Percentiles rank a stretch among this genome's conserved stretches.
These are phyloP conservation scores for Thripadectes ignobilis DNA, from an alignment of 2,797 vertebrate genomes.

Conservation along the genomic window DNA sequence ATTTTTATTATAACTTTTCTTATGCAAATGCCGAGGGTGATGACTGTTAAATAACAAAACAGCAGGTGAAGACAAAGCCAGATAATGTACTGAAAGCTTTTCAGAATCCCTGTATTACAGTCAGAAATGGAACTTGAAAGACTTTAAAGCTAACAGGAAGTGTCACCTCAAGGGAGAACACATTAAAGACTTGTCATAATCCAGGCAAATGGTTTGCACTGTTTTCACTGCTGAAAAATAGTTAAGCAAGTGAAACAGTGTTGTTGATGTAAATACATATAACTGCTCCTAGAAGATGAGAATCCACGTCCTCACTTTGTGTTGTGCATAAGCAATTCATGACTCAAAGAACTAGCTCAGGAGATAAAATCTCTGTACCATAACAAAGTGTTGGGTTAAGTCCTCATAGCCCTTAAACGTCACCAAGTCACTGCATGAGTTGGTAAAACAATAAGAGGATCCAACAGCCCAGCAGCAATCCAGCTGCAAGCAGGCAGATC, in stretches of 20 bases:
- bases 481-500: not conserved
- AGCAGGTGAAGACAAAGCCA: not conserved
- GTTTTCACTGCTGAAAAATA: not conserved
- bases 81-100: not conserved
- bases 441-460: not conserved
- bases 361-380: not conserved
- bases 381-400: not conserved
- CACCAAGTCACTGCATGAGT: not conserved
- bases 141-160: not conserved
- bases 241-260: not conserved
- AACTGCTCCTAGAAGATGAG: not conserved
- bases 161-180: not conserved
- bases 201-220: not conserved
- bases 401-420: not conserved
- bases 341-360: not conserved
- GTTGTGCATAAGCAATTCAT: not conserved
- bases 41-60: not conserved
- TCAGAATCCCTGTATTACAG: not conserved
- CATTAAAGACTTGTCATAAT: not conserved
- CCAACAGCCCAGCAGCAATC: slow-evolving; percentile 23
- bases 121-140: not conserved
- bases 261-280: not conserved
- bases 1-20: not conserved
- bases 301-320: not conserved
- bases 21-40: not conserved